phyloP scores from a whole-genome alignment of 1,140 invertebrate genomes.

The Nymphalis io region DNA sequence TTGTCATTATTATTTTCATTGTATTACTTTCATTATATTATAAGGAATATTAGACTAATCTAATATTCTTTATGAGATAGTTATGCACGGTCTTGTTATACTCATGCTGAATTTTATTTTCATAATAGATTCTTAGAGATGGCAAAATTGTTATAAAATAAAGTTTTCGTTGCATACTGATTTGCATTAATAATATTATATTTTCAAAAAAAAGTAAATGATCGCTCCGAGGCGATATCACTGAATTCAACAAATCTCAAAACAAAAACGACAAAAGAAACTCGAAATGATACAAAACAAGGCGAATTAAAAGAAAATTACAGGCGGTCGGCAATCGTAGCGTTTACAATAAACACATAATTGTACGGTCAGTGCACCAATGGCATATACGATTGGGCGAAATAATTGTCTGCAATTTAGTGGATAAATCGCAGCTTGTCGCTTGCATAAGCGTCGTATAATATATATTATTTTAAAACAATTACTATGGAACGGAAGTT shows the following conservation, averaged over 20 bases:
- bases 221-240: conserved; percentile 28
- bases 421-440: conserved; percentile 65
- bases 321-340: conserved; percentile 71
- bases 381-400: conserved; percentile 75
- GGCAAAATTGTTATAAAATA: background rate
- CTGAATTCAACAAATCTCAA: conserved; percentile 55
- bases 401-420: conserved; percentile 70
- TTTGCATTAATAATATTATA: conserved; percentile 18
- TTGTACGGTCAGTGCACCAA: conserved; percentile 76
- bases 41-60: no score
- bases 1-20: no score
- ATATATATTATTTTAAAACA: conserved; percentile 25
- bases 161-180: conserved; percentile 5
- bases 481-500: conserved; percentile 10
- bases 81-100: background rate
- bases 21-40: no score
- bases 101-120: background rate
- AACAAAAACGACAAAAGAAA: conserved; percentile 64
- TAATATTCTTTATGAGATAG: no score
- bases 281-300: conserved; percentile 78
- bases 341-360: conserved; percentile 81
- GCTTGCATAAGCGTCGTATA: conserved; percentile 45
- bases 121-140: background rate
- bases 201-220: conserved; percentile 28
- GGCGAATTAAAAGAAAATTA: conserved; percentile 80